Evolutionary conservation across 2,888 invertebrate genomes (phyloP).

Genomic region (Leptura quadrifasciata): DNA sequence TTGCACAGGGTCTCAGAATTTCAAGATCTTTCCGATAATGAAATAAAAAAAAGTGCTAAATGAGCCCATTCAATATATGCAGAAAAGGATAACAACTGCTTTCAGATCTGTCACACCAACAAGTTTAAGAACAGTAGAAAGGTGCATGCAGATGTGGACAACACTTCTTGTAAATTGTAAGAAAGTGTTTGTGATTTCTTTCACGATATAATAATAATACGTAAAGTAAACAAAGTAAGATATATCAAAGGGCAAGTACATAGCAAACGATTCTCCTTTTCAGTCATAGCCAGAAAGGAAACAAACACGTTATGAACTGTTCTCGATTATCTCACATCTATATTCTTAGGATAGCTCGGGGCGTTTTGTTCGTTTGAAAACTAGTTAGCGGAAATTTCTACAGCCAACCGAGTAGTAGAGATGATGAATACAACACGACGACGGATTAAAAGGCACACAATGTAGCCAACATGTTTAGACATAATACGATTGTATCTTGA

Average conservation of each 20-base stretch:
- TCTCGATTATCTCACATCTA: constrained; percentile 8
- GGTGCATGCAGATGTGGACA: too few species aligned
- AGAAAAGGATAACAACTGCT: too few species aligned
- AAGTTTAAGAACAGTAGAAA: too few species aligned
- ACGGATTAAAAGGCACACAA: constrained; percentile 19
- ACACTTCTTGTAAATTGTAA: too few species aligned
- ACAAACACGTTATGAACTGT: not conserved
- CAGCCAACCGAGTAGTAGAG: not conserved
- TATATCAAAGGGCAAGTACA: not conserved
- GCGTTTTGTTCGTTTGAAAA: constrained; percentile 18
- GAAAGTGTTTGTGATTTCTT: too few species aligned
- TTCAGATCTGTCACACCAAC: too few species aligned
- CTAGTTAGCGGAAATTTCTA: constrained; percentile 12
- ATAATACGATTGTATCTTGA: constrained; percentile 14
- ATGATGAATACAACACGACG: constrained; percentile 18
- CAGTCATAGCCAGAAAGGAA: not conserved
- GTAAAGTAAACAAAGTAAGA: too few species aligned
- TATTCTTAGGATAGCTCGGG: not conserved
- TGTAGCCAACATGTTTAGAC: constrained; percentile 24
- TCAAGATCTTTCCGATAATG: too few species aligned
- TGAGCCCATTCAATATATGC: too few species aligned
- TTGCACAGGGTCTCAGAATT: too few species aligned
- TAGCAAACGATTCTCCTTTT: not conserved
- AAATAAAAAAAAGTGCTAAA: too few species aligned
- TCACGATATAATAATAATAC: too few species aligned